Conservation (phyloP, 2,888 invertebrate species). For the Luperina testacea region DNA sequence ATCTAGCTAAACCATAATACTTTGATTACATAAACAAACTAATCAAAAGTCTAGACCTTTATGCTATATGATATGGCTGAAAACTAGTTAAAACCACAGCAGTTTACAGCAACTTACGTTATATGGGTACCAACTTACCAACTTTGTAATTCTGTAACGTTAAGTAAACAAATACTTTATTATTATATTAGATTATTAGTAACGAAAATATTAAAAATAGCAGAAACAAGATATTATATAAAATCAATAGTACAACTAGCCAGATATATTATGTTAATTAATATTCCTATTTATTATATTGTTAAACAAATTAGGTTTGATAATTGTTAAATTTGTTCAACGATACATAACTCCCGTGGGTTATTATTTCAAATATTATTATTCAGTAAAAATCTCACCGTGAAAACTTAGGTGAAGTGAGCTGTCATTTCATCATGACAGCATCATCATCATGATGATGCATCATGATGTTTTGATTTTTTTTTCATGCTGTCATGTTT, state of each 20-base stretch:
- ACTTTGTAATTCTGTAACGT: neutral
- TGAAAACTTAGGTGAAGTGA: no score
- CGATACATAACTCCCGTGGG: neutral
- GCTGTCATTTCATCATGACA: no score
- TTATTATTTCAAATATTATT: neutral
- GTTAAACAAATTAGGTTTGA: slow-evolving; percentile 4
- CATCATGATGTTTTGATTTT: no score
- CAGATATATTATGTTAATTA: slow-evolving; percentile 22
- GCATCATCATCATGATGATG: no score
- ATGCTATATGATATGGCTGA: neutral
- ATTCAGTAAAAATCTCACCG: no score
- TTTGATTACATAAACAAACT: slow-evolving; percentile 12
- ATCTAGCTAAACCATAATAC: slow-evolving; percentile 5
- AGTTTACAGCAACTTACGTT: neutral
- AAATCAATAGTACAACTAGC: neutral
- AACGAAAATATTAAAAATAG: neutral
- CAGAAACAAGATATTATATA: neutral
- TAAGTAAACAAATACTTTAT: neutral
- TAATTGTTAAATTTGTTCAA: slow-evolving; percentile 4
- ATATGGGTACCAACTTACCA: neutral
- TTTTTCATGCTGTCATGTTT: no score
- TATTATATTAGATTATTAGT: neutral
- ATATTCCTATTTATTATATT: slow-evolving; percentile 25
- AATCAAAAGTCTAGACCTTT: slow-evolving; percentile 30
- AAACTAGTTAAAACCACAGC: slow-evolving; percentile 9